A percentile compares a stretch with the other conserved stretches of the same genome.
Conservation (phyloP, 1,140 invertebrate species). For the Drosophila leontia region DNA sequence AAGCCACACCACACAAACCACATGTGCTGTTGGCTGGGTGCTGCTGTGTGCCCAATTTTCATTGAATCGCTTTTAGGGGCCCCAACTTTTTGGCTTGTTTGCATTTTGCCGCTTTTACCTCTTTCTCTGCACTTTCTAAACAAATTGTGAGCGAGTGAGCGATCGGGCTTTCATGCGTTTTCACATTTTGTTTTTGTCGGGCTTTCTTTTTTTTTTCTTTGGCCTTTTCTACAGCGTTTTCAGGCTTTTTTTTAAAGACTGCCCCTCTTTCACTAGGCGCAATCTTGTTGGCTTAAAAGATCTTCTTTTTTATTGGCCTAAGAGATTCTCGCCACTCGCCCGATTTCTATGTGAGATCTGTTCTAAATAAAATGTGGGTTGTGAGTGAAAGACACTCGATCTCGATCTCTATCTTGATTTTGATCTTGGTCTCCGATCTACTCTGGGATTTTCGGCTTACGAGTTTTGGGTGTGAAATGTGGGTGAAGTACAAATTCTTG, state of each 20-base stretch:
- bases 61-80: conserved; percentile 54
- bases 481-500: conserved; percentile 59
- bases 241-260: conserved; percentile 3
- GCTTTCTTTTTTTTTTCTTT: conserved; percentile 68
- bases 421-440: not conserved
- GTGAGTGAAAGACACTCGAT: conserved; percentile 63
- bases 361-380: conserved; percentile 80
- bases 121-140: conserved; percentile 84
- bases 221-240: conserved; percentile 28
- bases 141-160: conserved; percentile 71
- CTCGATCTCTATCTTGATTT: not conserved
- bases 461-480: conserved; percentile 69
- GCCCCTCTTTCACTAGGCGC: conserved; percentile 66
- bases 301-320: conserved; percentile 73
- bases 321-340: conserved; percentile 63
- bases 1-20: conserved; percentile 17
- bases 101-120: conserved; percentile 84
- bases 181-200: conserved; percentile 84
- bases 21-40: conserved; percentile 9
- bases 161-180: conserved; percentile 78
- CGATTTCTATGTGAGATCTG: conserved; percentile 69
- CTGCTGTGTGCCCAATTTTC: conserved; percentile 70
- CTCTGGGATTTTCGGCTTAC: conserved; percentile 37
- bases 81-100: conserved; percentile 72
- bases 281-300: conserved; percentile 70